phyloP scores from a whole-genome alignment of 2,797 vertebrate species.

The Chaetophractus vellerosus region DNA sequence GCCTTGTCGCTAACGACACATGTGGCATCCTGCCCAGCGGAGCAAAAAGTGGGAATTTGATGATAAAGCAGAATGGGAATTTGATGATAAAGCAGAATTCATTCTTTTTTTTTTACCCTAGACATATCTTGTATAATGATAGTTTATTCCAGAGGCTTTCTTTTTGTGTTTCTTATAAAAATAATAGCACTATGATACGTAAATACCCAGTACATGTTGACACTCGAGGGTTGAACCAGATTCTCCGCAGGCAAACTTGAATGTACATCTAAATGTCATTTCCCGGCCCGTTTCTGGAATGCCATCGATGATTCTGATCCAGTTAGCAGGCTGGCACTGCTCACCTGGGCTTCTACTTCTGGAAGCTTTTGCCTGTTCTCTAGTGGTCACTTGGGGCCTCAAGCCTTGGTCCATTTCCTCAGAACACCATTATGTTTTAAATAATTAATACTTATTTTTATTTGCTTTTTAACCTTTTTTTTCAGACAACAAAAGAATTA shows the following conservation, averaged over 20 bases:
- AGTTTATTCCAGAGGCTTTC: neutral
- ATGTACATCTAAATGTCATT: neutral
- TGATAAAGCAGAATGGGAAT: no score
- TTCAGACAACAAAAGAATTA: neutral
- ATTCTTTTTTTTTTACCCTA: neutral
- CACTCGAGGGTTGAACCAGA: neutral
- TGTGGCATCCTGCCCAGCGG: neutral
- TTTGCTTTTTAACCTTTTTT: neutral
- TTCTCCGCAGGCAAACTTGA: neutral
- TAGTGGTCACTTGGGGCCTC: neutral
- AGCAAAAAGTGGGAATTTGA: no score
- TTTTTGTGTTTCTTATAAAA: constrained; percentile 39
- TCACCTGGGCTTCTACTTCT: no score
- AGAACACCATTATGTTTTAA: neutral
- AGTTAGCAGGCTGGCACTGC: neutral
- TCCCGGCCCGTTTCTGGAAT: neutral
- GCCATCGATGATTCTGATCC: neutral
- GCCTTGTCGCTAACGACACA: neutral
- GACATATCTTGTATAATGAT: neutral
- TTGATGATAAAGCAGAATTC: no score
- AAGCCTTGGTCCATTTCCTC: neutral
- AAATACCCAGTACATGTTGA: no score
- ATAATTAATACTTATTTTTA: neutral
- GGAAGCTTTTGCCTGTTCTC: neutral
- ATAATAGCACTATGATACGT: neutral